Evolutionary conservation across 2,113 vertebrate genomes (phyloP), one percentile per base, ranked within the genome.

Genomic region (Apodemus speciosus): DNA sequence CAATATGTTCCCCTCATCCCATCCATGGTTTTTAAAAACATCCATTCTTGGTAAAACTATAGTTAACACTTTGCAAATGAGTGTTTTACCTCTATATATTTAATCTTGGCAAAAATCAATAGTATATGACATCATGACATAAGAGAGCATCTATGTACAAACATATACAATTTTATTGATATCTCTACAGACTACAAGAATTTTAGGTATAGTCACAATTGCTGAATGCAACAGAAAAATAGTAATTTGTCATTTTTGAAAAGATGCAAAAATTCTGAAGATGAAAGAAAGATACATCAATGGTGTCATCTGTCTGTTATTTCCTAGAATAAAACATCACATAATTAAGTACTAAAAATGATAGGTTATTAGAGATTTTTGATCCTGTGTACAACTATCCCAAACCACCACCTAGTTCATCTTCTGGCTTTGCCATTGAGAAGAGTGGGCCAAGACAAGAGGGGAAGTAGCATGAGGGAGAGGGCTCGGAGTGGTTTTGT

Each of bases 121-220:
- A 95, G 95, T 97, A 96, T 97, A 98, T 98, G 98, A 97, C 98
- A 98, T 98, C 98, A 97, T 96, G 93, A 97, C 95, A 95, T 96
- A 96, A 98, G 98, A 99, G 98, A 99, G 98, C 95, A 98, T 98
- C 98, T 98, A 98, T 99, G 98, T 98, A 99, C 98, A 99, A 98
- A 98, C 98, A 98, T 98, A 98, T 98, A 98, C 98, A 98, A 96
- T 95, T 97, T 97, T 98, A 97, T 97, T 98, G 96, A 95, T 98
- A 97, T 97, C 91, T 98, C 98, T 98, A 98, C 97, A 98, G 97
- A 98, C 97, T 98, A 98, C 98, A 97, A 97, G 97, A 98, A 98
- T 97, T 97, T 98, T 98, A 97, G 97, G 97, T 98, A 97, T 97
- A 97, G 97, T 97, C 98, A 98, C 97, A 98, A 98, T 97, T 97